Evolutionary conservation across 2,888 invertebrate genomes (phyloP).

Genomic region (Limnephilus rhombicus): DNA sequence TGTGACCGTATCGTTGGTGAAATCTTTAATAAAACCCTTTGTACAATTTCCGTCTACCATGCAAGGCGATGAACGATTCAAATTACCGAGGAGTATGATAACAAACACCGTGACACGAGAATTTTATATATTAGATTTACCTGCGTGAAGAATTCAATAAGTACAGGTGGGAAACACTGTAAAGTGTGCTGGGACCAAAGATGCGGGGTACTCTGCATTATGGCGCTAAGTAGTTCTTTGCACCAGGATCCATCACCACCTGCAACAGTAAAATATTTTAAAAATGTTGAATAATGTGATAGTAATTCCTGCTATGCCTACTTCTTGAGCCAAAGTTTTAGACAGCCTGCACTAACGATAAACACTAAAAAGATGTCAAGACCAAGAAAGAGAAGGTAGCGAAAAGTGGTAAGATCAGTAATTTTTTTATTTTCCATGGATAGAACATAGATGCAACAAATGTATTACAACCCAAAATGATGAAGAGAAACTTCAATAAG

Average conservation of each 20-base stretch:
- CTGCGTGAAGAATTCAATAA: constrained; percentile 93
- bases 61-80: no score
- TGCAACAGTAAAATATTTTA: constrained; percentile 65
- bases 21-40: no score
- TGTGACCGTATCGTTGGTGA: no score
- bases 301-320: no score
- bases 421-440: background rate
- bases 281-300: background rate
- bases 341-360: no score
- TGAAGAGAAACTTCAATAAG: background rate
- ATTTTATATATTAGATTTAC: no score
- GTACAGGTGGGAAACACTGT: constrained; percentile 92
- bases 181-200: constrained; percentile 96
- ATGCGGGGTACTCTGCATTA: constrained; percentile 96
- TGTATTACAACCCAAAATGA: background rate
- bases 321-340: no score
- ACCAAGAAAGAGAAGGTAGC: background rate
- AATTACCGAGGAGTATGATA: no score
- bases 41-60: no score
- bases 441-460: background rate
- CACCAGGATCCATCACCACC: constrained; percentile 87
- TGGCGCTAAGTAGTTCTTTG: constrained; percentile 91
- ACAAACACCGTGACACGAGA: no score
- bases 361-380: no score
- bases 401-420: background rate